Percentiles rank a stretch among this genome's conserved stretches.
These are phyloP conservation scores for Agonum fuliginosum DNA, from an alignment of 2,888 invertebrate genomes.

Conservation along the genomic window DNA sequence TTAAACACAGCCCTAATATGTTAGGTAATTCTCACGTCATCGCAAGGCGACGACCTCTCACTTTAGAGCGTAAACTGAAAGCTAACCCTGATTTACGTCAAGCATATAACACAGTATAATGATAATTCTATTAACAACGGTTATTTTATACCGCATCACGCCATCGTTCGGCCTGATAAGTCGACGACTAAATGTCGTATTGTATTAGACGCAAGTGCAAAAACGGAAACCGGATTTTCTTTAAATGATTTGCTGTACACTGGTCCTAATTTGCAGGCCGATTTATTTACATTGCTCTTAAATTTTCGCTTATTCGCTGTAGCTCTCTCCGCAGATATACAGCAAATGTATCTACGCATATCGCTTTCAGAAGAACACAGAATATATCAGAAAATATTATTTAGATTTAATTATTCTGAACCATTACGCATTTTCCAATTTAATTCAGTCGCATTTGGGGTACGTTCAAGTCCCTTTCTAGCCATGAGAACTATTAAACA, in stretches of 20 bases:
- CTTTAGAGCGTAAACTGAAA: not conserved
- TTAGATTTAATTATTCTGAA: constrained; percentile 21
- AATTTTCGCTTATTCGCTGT: constrained; percentile 47
- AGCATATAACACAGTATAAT: not conserved
- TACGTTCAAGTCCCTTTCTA: constrained; percentile 47
- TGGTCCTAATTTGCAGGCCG: constrained; percentile 51
- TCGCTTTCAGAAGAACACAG: constrained; percentile 19
- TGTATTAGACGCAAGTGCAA: no score
- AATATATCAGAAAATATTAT: constrained; percentile 52
- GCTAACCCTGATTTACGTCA: not conserved
- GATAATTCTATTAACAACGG: not conserved
- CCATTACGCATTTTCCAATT: constrained; percentile 26
- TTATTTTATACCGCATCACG: constrained; percentile 33
- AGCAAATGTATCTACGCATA: constrained; percentile 59
- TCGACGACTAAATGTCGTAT: constrained; percentile 17
- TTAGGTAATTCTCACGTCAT: no score
- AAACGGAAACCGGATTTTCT: no score
- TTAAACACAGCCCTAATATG: no score
- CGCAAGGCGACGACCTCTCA: not conserved
- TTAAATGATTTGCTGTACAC: no score
- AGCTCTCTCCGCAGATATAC: constrained; percentile 58
- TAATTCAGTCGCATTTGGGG: constrained; percentile 51
- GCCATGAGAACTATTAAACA: constrained; percentile 55
- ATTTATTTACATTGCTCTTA: constrained; percentile 48
- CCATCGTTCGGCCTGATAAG: constrained; percentile 12